Percentiles rank a stretch among this genome's conserved stretches.
These are phyloP conservation scores for Myrmecobius fasciatus DNA, from an alignment of 2,113 vertebrate species.

Conservation along the genomic window DNA sequence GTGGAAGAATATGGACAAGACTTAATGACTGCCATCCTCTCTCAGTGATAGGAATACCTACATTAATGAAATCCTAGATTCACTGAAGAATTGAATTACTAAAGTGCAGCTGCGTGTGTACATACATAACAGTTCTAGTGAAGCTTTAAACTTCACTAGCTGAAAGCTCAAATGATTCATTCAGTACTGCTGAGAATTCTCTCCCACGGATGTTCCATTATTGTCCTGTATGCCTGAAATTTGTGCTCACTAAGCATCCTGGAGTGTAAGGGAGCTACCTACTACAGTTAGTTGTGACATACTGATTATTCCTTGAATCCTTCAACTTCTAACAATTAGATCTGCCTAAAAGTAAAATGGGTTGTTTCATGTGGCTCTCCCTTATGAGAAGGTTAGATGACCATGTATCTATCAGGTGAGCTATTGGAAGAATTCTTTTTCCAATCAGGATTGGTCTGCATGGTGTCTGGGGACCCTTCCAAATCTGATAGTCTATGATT, in stretches of 20 bases:
- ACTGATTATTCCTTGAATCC: background rate
- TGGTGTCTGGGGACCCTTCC: background rate
- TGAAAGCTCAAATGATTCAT: background rate
- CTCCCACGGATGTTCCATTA: background rate
- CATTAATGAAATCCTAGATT: background rate
- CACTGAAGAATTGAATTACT: background rate
- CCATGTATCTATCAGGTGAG: background rate
- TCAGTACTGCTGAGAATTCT: background rate
- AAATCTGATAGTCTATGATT: background rate
- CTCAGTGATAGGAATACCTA: background rate
- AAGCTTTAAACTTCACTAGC: background rate
- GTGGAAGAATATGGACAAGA: background rate
- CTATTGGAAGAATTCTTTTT: background rate
- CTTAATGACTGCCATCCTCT: background rate
- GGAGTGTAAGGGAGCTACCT: background rate
- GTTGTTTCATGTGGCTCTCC: background rate
- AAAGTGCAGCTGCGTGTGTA: background rate
- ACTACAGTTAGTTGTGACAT: background rate
- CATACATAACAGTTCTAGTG: background rate
- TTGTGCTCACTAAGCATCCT: background rate
- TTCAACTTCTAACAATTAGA: background rate
- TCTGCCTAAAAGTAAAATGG: background rate
- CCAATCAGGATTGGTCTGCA: background rate
- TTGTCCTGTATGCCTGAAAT: background rate
- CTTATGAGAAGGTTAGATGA: background rate